Base-by-base conservation (phyloP, 1,140 invertebrate species). In the Drosophila albomicans region DNA sequence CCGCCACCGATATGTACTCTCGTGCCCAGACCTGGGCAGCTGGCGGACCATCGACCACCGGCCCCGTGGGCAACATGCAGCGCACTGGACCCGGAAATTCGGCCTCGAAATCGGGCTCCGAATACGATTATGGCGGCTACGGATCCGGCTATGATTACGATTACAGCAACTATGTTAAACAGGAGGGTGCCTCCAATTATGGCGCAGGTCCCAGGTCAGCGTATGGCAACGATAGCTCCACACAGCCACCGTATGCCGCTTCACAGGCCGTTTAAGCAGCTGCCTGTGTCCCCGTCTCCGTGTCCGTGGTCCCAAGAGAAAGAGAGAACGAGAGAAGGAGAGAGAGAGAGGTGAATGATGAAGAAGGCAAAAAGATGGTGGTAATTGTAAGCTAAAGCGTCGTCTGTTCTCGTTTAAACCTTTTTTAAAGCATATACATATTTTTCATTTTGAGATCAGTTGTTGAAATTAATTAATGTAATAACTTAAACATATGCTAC, bases 91-190 rank as follows among this genome's bases (percentile, higher is more conserved):
- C 92, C 5, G 90, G 90, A 2, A 92, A 92, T 46, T 92, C 87
- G 49, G 92, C 92, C 28, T 92, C 91, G 1, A 92, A 92, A 74
- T 92, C 91, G 6, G 91, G 92, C 35, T 92, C 92, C 13, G 92
- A 92, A 59, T 93, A 92, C 65, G 92, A 92, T 58, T 93, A 93
- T 61, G 92, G 92, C 69, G 92, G 92, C 72, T 93, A 93, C 76
- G 92, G 92, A 10, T 92, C 92, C n/a, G 92, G 91, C 43, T 92
- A 92, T 59, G 92, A 92, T 76, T 93, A 93, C 64, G 91, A 92
- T 77, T 93, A 92, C 56, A 90, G 75, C 64, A 93, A 92, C 64
- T 93, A 93, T 76, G 88, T 81, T 69, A 93, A 93, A 71, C 91
- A 91, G 78, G 92, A 93, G 56, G 88, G 79, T 52, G 82, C 88